Conservation (phyloP, 2,888 invertebrate species). For the Protodeltote pygarga region DNA sequence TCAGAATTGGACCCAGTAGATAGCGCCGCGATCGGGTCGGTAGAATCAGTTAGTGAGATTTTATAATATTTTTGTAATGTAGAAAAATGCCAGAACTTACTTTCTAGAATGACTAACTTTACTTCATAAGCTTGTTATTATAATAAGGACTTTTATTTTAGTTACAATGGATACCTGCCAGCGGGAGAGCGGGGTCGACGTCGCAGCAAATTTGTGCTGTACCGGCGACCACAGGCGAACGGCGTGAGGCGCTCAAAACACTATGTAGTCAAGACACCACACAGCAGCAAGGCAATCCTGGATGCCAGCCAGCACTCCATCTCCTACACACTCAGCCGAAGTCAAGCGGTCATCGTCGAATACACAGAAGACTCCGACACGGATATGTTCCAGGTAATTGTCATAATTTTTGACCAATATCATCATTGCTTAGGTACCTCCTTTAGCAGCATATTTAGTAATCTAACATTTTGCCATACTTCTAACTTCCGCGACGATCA, state of each 20-base stretch:
- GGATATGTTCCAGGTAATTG: conserved; percentile 98
- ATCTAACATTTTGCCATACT: too few relatives aligned
- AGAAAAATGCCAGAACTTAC: too few relatives aligned
- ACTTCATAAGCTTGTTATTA: too few relatives aligned
- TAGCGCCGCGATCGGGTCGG: too few relatives aligned
- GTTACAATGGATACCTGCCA: conserved; percentile 97
- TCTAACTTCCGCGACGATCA: too few relatives aligned
- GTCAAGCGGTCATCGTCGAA: conserved; percentile 99
- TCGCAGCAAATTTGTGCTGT: conserved; percentile 97
- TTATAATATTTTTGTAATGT: too few relatives aligned
- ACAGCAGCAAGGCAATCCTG: conserved; percentile 97
- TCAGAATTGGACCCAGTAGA: too few relatives aligned
- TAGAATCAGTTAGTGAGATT: too few relatives aligned
- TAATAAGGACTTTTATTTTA: conserved; percentile 61
- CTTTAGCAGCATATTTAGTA: too few relatives aligned
- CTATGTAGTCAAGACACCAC: conserved; percentile 98
- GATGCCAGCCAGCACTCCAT: conserved; percentile 98
- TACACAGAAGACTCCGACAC: conserved; percentile 98
- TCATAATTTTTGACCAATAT: neutral
- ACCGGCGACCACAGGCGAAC: conserved; percentile 94
- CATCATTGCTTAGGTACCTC: too few relatives aligned
- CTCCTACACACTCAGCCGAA: conserved; percentile 98
- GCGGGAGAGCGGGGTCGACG: conserved; percentile 97
- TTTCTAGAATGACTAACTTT: too few relatives aligned
- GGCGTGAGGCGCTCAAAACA: conserved; percentile 98